Evolutionary conservation across 2,888 invertebrate genomes (phyloP).

Genomic region (Diaprepes abbreviatus): DNA sequence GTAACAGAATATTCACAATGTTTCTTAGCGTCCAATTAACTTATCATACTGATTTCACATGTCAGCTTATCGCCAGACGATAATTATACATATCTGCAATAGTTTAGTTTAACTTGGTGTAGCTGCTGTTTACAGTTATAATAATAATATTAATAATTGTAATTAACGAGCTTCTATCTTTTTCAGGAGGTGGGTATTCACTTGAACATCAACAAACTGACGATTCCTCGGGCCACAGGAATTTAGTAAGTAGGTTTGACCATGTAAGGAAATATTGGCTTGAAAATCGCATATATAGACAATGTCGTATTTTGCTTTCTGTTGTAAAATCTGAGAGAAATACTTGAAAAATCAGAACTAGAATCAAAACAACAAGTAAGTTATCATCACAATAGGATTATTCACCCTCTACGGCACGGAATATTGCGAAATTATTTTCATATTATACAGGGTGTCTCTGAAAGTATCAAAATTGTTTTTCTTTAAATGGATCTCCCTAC

Average conservation of each 20-base stretch:
- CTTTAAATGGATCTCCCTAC: too few species aligned
- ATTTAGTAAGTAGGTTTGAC: background rate
- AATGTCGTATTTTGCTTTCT: too few species aligned
- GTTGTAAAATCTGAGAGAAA: too few species aligned
- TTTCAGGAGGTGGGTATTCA: conserved; percentile 65
- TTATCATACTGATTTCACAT: background rate
- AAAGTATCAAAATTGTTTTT: too few species aligned
- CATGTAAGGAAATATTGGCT: background rate
- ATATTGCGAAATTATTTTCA: too few species aligned
- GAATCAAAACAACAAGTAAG: too few species aligned
- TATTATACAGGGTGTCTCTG: too few species aligned
- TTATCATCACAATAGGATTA: too few species aligned
- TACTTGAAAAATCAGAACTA: too few species aligned
- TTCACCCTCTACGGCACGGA: too few species aligned
- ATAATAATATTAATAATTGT: conserved; percentile 33
- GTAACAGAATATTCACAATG: background rate
- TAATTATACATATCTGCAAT: background rate
- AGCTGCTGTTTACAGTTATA: background rate
- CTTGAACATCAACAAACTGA: conserved; percentile 49
- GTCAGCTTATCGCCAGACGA: background rate
- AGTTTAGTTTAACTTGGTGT: background rate
- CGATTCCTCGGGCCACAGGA: conserved; percentile 47
- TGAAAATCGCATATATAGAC: too few species aligned
- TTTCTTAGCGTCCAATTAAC: background rate
- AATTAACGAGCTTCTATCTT: conserved; percentile 52